phyloP scores from a whole-genome alignment of 2,113 vertebrate species.

The Sceloporus tristichus region DNA sequence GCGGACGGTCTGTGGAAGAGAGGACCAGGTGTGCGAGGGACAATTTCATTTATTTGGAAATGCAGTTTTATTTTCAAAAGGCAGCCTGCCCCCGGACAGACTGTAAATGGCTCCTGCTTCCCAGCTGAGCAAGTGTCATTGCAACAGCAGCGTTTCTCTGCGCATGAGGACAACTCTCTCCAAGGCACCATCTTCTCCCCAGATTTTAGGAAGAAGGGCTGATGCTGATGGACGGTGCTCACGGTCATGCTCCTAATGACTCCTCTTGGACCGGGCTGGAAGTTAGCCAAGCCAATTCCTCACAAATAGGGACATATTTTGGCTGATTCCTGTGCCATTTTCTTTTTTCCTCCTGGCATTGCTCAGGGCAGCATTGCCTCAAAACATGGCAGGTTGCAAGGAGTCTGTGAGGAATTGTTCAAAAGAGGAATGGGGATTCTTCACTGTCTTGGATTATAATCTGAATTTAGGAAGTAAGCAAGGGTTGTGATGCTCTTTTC shows the following conservation, averaged over 20 bases:
- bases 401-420: too few relatives aligned
- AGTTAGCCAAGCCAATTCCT: background rate
- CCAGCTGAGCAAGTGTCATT: conserved; percentile 21
- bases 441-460: background rate
- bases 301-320: background rate
- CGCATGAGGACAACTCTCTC: background rate
- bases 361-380: too few relatives aligned
- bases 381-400: too few relatives aligned
- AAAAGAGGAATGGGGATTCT: too few relatives aligned
- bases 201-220: background rate
- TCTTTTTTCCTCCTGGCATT: background rate
- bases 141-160: background rate
- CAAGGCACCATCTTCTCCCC: background rate
- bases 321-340: background rate
- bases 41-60: conserved; percentile 11
- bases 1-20: background rate
- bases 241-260: background rate
- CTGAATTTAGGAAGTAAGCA: background rate
- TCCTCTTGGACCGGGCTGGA: background rate
- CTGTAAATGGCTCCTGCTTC: fast-evolving
- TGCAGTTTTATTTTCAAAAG: conserved; percentile 7
- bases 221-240: too few relatives aligned
- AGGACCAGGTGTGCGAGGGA: conserved; percentile 16
- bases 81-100: background rate
- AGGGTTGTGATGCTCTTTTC: background rate